A percentile compares a stretch with the other conserved stretches of the same genome.
Evolutionary conservation across 2,888 invertebrate species (phyloP).

Genomic region (Cosmorhoe ocellata): DNA sequence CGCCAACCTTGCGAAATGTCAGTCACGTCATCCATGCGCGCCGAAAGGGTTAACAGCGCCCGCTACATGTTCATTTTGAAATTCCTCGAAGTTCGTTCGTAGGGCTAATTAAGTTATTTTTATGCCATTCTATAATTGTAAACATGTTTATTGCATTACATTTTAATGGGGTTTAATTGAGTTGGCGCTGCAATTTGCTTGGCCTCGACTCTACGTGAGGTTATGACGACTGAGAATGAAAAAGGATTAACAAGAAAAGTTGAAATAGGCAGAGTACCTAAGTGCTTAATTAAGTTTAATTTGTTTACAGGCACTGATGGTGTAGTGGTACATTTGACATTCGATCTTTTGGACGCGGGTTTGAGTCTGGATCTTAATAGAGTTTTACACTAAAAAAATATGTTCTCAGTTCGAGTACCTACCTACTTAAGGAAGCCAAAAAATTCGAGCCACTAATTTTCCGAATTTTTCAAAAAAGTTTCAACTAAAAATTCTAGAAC

Average conservation of each 20-base stretch:
- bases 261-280: constrained; percentile 22
- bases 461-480: too few species aligned
- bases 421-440: too few species aligned
- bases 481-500: too few species aligned
- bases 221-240: constrained; percentile 12
- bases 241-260: constrained; percentile 7
- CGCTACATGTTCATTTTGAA: constrained; percentile 21
- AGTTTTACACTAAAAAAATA: too few species aligned
- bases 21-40: too few species aligned
- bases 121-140: constrained; percentile 51
- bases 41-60: constrained; percentile 22
- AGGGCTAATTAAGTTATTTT: constrained; percentile 44
- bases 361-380: too few species aligned
- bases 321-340: too few species aligned
- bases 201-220: constrained; percentile 41
- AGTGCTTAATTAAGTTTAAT: constrained; percentile 14
- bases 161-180: constrained; percentile 60
- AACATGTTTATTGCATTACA: constrained; percentile 56
- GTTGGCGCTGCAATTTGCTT: constrained; percentile 50
- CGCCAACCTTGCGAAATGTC: too few species aligned
- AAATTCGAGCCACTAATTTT: too few species aligned
- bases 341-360: too few species aligned
- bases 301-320: neutral
- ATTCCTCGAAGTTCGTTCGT: constrained; percentile 31
- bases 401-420: too few species aligned